These are phyloP conservation scores for Tragelaphus eurycerus DNA, from an alignment of 2,797 vertebrate genomes.

Conservation along the genomic window DNA sequence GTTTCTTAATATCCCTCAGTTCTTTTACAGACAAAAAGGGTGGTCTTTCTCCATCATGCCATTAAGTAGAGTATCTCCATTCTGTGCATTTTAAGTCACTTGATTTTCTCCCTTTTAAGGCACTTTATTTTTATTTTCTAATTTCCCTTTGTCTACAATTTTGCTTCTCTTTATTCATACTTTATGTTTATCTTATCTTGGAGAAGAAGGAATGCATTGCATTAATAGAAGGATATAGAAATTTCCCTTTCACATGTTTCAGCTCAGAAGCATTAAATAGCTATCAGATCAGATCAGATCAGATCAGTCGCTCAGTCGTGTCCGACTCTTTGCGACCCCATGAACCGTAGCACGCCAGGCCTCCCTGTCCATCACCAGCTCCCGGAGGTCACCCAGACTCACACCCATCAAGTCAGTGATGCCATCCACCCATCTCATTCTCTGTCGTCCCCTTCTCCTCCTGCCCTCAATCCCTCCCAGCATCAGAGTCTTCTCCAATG, in stretches of 20 bases:
- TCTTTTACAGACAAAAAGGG: neutral
- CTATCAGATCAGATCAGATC: neutral
- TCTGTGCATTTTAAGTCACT: constrained; percentile 9
- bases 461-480: no score
- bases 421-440: no score
- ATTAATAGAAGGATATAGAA: neutral
- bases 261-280: neutral
- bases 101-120: neutral
- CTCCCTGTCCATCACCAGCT: no score
- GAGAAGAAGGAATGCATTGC: neutral
- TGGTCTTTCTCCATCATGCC: neutral
- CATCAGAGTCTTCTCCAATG: no score
- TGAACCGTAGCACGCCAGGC: no score
- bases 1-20: neutral
- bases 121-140: neutral
- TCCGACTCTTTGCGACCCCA: no score
- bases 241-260: neutral
- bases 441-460: no score
- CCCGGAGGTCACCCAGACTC: no score
- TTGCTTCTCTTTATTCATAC: neutral
- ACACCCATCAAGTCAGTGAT: no score
- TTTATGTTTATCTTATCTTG: neutral
- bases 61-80: neutral
- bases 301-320: no score
- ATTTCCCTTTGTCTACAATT: neutral